phyloP scores from a whole-genome alignment of 2,888 invertebrate species.

The Nebria brevicollis region DNA sequence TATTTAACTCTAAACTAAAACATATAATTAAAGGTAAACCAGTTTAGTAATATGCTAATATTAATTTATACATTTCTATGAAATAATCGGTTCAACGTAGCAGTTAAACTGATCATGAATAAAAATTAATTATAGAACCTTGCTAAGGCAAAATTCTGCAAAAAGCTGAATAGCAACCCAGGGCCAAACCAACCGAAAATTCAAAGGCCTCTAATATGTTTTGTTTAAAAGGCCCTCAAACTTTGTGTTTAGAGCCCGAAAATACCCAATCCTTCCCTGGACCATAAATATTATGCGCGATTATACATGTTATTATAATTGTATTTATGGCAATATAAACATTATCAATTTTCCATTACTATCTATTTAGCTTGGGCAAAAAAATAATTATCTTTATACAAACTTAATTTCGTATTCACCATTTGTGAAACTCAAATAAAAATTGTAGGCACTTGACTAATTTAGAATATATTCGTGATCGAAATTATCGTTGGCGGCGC shows the following conservation, averaged over 20 bases:
- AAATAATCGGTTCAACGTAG: background rate
- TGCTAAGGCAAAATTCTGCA: background rate
- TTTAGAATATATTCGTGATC: too few species aligned
- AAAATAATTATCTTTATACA: background rate
- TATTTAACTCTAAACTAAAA: background rate
- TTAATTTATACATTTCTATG: conserved; percentile 1
- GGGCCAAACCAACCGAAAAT: background rate
- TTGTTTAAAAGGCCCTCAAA: background rate
- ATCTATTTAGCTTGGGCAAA: background rate
- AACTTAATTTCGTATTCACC: background rate
- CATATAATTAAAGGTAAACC: background rate
- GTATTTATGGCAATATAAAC: background rate
- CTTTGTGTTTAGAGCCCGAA: background rate
- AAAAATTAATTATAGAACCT: background rate
- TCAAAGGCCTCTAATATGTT: background rate
- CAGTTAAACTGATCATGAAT: background rate
- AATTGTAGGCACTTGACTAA: too few species aligned
- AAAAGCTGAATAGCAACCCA: background rate
- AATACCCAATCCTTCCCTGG: background rate
- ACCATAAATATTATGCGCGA: background rate
- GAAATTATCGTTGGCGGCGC: too few species aligned
- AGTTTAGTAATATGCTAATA: background rate
- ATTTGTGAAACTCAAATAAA: too few species aligned
- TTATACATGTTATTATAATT: background rate
- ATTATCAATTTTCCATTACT: background rate